These are phyloP conservation scores for Sphinx pinastri DNA, from an alignment of 2,888 invertebrate species.

Conservation along the genomic window DNA sequence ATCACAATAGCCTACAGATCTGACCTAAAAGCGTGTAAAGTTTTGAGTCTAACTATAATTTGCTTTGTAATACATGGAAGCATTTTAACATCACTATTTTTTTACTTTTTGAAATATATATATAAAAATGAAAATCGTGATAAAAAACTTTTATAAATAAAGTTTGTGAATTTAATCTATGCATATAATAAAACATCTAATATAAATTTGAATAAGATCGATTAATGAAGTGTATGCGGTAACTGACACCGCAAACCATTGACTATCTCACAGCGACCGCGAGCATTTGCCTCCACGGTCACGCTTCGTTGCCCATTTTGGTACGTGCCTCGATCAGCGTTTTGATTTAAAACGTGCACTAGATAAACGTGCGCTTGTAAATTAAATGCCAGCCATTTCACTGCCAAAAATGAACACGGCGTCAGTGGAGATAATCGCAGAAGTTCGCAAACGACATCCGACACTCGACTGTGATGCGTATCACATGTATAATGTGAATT, in stretches of 20 bases:
- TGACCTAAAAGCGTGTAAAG: neutral
- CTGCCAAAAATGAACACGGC: constrained; percentile 2
- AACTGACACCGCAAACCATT: constrained; percentile 18
- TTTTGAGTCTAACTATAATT: neutral
- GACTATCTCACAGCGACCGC: constrained; percentile 17
- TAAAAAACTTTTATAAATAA: too few relatives aligned
- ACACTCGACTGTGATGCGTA: constrained; percentile 24
- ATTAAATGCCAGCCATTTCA: constrained; percentile 13
- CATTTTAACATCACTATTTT: neutral
- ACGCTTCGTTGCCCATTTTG: constrained; percentile 29
- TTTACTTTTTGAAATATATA: too few relatives aligned
- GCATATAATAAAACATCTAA: neutral
- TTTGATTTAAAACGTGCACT: constrained; percentile 25
- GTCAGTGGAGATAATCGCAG: constrained; percentile 10
- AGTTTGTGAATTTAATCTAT: too few relatives aligned
- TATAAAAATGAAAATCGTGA: too few relatives aligned
- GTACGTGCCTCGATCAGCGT: constrained; percentile 32
- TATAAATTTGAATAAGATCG: neutral
- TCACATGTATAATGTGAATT: constrained; percentile 26
- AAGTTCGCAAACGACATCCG: constrained; percentile 22
- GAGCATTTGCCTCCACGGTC: constrained; percentile 22
- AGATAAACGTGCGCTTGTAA: constrained; percentile 15
- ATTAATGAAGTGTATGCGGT: constrained; percentile 6
- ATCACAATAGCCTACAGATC: neutral
- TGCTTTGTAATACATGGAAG: neutral